Evolutionary conservation across 2,797 vertebrate genomes (phyloP).

Genomic region (Aythya fuligula): DNA sequence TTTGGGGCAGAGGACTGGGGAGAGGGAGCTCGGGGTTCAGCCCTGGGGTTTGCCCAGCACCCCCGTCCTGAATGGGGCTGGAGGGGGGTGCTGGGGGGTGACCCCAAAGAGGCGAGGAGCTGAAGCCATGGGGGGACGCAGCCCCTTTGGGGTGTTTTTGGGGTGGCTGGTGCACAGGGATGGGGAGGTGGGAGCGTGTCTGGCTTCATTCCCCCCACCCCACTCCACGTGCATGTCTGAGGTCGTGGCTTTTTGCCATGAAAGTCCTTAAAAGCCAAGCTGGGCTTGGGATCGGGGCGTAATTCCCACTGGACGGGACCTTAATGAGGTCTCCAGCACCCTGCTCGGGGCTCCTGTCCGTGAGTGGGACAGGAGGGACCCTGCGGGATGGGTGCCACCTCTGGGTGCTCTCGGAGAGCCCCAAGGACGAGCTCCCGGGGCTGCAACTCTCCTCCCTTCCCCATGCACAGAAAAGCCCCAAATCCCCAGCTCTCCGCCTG

Average conservation of each 20-base stretch:
- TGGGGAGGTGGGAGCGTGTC: not conserved
- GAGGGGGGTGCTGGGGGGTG: not conserved
- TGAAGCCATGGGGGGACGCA: not conserved
- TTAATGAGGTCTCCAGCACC: not conserved
- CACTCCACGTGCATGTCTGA: not conserved
- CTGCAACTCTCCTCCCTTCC: not conserved
- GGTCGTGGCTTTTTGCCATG: not conserved
- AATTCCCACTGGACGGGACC: not conserved
- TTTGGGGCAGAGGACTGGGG: not conserved
- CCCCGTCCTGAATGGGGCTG: no score
- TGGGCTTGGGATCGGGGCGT: not conserved
- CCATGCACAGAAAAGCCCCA: not conserved
- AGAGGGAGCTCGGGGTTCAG: not conserved
- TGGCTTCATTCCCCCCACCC: not conserved
- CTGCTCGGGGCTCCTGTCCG: not conserved
- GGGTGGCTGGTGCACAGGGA: not conserved
- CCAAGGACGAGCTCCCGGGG: not conserved
- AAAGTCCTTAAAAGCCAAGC: not conserved
- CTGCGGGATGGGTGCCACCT: not conserved
- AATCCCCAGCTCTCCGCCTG: not conserved
- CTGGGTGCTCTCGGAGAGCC: not conserved
- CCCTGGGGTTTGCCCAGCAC: not conserved
- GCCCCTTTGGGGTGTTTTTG: not conserved
- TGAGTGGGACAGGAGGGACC: no score
- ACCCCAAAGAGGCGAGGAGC: constrained; percentile 15